Evolutionary conservation across 2,888 invertebrate genomes (phyloP), one percentile per base, ranked within the genome.

Genomic region (Phorcus lineatus): DNA sequence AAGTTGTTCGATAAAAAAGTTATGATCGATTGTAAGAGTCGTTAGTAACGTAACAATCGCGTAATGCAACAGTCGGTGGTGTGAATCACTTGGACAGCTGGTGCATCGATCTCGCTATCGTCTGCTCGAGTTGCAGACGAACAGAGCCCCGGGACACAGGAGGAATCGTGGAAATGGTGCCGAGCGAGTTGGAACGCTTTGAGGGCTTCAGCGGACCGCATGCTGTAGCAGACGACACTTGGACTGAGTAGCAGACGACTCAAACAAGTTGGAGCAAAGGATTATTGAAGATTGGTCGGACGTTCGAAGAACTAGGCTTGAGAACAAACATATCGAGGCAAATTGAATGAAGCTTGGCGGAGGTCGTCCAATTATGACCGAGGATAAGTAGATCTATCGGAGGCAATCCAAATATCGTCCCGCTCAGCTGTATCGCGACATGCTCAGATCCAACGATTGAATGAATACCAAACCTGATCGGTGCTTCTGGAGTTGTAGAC

Each of bases 321-420:
- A 40, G 70, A 70, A 36, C 70, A 70, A 70, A 70, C 70, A 70
- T 70, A 70, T 70, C 70, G 70, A 70, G 70, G 70, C 70, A 70
- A 70, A 70, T 70, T 70, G 70, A 70, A 70, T 70, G 70, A 70
- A 70, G 40, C 36, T 31, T 70, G 36, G 70, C 19, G 31, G 36
- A 70, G 40, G 31, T 70, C 70, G 70, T 70, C 70, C 70, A 70
- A 70, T 70, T 70, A 70, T 70, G 70, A 40, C 40, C 70, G 19
- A 36, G 6, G 70, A 70, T 70, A 70, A 70, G 70, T 70, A 70
- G 70, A 70, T 70, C 70, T 70, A 70, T 70, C 31, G 28, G 70
- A 40, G 70, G 40, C 31, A 70, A 40, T 36, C 36, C 70, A 70
- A 70, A 70, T 70, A 70, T 70, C 36, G 40, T 70, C 70, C 70